Conservation (phyloP, 2,797 vertebrate genomes). For the Iguana delicatissima region DNA sequence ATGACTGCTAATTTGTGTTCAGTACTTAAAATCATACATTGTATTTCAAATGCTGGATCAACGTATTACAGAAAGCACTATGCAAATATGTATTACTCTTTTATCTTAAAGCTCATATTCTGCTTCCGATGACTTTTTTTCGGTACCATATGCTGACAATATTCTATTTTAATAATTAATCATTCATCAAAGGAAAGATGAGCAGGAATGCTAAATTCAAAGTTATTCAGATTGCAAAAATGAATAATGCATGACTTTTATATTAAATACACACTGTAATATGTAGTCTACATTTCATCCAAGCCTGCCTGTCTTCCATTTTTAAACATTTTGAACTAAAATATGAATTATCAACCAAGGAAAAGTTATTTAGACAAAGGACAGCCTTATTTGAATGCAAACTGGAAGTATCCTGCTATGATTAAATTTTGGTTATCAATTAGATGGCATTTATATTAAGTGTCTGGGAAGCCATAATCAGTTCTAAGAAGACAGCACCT, state of each 20-base stretch:
- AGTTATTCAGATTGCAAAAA: constrained; percentile 86
- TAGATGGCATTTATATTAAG: constrained; percentile 72
- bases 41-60: constrained; percentile 45
- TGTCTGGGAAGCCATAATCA: constrained; percentile 71
- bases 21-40: constrained; percentile 42
- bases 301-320: constrained; percentile 83
- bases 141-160: constrained; percentile 81
- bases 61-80: constrained; percentile 43
- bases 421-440: constrained; percentile 84
- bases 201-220: constrained; percentile 85
- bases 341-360: constrained; percentile 82
- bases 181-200: constrained; percentile 86
- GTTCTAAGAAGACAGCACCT: constrained; percentile 53
- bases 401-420: constrained; percentile 71
- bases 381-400: constrained; percentile 81
- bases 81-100: constrained; percentile 56
- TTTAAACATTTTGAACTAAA: constrained; percentile 84
- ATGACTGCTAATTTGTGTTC: not conserved
- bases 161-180: constrained; percentile 90
- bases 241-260: constrained; percentile 88
- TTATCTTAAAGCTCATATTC: constrained; percentile 74
- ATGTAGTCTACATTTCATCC: constrained; percentile 83
- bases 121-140: constrained; percentile 76
- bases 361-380: constrained; percentile 82
- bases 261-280: constrained; percentile 89